Base-by-base conservation (phyloP, 2,888 invertebrate species). In the Lamellibrachia satsuma region DNA sequence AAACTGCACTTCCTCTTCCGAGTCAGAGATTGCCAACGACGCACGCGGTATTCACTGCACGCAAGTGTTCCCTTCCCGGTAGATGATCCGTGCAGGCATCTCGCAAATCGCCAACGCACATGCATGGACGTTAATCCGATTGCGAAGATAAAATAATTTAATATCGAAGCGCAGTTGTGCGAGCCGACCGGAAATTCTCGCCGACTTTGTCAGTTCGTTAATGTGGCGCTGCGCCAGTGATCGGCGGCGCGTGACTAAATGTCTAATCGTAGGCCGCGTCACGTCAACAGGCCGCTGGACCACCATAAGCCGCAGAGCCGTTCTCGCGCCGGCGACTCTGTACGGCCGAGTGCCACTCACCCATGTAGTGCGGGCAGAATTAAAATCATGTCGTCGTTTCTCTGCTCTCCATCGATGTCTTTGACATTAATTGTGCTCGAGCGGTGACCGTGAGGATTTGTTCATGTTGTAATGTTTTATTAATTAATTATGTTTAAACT, bases 401-500 rank as follows among this genome's bases (percentile, higher is more conserved):
- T 52, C 75, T 52, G 52, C 92, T 92, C 27, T 60, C 92, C 60
- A 15, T 52, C 91, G 52, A 22, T 91, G 52, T 91, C 91, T 6
- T 52, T 91, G 52, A 22, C 75, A 75, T 11, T 75, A 2, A 22
- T 75, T 75, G 6, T 22, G 75, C 27, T 52, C 39, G 75, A 22
- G 2, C 3, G 22, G 15, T 75, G 75, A 75, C 3, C 75, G 2
- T 11, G 75, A 75, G 75, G 75, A 75, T 75, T 75, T 22, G 75
- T 75, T 75, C n/a, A 75, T 39, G 75, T 75, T 75, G 75, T 22
- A 75, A 75, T 75, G 75, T 75, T 0, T 75, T 75, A 22, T 75
- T 75, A 22, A 22, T 75, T 22, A 75, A 6, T 3, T 22, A 22
- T 15, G 0, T 75, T 11, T 22, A 55, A 55, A 9, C 9, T 55